Percentiles rank a stretch among this genome's conserved stretches.
These are phyloP conservation scores for Steatocranus sp. DNA, from an alignment of 2,797 vertebrate species.

Conservation along the genomic window DNA sequence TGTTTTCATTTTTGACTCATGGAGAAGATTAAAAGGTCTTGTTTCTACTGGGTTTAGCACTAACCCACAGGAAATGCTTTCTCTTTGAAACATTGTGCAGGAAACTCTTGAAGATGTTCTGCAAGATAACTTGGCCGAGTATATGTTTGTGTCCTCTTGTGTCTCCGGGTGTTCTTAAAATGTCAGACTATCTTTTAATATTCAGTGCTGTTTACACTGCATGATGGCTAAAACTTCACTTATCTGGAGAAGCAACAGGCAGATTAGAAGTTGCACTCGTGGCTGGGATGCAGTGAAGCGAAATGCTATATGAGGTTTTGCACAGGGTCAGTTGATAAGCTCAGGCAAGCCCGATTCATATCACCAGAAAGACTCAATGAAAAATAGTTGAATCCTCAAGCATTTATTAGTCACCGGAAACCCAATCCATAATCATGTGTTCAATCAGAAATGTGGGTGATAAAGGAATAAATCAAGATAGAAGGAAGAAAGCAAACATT, in stretches of 20 bases:
- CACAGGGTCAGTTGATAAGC: slow-evolving; percentile 3
- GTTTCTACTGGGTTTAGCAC: background rate
- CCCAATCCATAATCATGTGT: background rate
- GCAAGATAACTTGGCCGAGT: background rate
- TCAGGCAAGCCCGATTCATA: background rate
- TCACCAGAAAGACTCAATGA: background rate
- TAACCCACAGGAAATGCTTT: background rate
- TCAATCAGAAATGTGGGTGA: background rate
- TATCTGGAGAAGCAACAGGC: slow-evolving; percentile 26
- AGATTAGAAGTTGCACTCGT: slow-evolving; percentile 27
- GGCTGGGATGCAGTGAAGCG: background rate
- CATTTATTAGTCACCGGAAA: background rate
- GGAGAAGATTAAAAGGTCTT: slow-evolving; percentile 16
- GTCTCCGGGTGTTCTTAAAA: background rate
- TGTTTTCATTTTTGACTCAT: slow-evolving; percentile 7
- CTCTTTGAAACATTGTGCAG: background rate
- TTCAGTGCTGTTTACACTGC: slow-evolving; percentile 26
- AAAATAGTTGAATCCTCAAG: slow-evolving; percentile 1
- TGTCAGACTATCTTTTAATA: slow-evolving; percentile 4
- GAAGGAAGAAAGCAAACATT: background rate
- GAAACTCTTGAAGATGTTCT: background rate
- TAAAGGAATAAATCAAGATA: background rate
- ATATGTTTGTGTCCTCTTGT: background rate
- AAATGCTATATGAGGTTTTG: background rate
- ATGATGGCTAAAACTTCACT: slow-evolving; percentile 14